Conservation (phyloP, 2,797 vertebrate genomes). For the Serranus cabrilla region DNA sequence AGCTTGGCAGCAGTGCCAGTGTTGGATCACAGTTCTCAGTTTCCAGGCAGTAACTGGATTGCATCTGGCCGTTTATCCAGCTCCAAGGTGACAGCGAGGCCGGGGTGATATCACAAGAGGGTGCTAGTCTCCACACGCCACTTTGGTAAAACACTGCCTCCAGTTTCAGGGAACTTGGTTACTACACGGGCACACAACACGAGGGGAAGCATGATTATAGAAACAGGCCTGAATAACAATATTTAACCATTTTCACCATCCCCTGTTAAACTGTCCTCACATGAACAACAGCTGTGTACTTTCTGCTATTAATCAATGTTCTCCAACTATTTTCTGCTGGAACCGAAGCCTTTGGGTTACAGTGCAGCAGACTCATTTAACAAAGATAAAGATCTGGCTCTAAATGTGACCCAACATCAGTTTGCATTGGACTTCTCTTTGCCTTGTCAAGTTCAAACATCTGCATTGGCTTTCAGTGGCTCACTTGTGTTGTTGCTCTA, state of each 20-base stretch:
- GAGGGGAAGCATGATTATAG: neutral
- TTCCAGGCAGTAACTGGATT: conserved; percentile 65
- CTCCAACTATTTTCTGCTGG: conserved; percentile 1
- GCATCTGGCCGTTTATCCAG: conserved; percentile 43
- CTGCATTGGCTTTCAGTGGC: conserved; percentile 12
- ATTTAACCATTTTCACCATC: neutral
- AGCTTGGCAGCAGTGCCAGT: conserved; percentile 36
- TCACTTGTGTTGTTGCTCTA: neutral
- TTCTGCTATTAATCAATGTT: conserved; percentile 32
- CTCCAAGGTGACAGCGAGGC: conserved; percentile 62
- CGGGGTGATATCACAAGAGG: conserved; percentile 63
- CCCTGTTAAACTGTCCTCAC: conserved; percentile 8
- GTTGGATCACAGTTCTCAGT: conserved; percentile 36
- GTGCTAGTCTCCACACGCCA: conserved; percentile 52
- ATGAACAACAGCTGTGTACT: neutral
- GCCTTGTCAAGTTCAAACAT: conserved; percentile 22
- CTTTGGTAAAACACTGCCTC: neutral
- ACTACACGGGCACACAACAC: conserved; percentile 10
- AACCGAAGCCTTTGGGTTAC: neutral
- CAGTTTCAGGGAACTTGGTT: neutral
- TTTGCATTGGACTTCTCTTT: conserved; percentile 14
- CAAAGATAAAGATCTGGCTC: conserved; percentile 18
- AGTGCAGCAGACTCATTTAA: conserved; percentile 9
- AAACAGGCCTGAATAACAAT: neutral
- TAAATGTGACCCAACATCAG: conserved; percentile 23